These are phyloP conservation scores for Orestias chungarensis DNA, from an alignment of 2,797 vertebrate genomes.

Conservation along the genomic window DNA sequence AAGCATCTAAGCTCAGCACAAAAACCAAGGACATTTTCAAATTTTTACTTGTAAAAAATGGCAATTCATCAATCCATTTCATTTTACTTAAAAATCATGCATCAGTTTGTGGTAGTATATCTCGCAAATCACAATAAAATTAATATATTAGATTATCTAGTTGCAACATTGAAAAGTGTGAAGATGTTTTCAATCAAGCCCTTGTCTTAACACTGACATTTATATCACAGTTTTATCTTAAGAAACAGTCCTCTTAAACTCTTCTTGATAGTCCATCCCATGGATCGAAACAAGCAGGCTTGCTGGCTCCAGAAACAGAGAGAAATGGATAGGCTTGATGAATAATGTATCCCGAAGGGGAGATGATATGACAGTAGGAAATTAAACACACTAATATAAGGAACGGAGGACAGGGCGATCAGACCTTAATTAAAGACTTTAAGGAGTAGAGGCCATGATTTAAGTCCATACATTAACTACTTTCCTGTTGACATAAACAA, in stretches of 20 bases:
- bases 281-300: conserved; percentile 62
- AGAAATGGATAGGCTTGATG: conserved; percentile 71
- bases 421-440: conserved; percentile 83
- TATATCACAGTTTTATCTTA: conserved; percentile 69
- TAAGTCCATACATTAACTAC: conserved; percentile 71
- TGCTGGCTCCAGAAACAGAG: conserved; percentile 59
- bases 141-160: background rate
- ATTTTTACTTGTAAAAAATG: background rate
- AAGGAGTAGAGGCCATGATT: conserved; percentile 73
- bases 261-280: conserved; percentile 59
- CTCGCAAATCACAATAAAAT: background rate
- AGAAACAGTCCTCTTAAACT: conserved; percentile 71
- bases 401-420: conserved; percentile 71
- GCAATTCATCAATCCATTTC: background rate
- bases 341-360: conserved; percentile 81
- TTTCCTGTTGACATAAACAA: conserved; percentile 69
- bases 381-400: conserved; percentile 82
- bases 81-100: background rate
- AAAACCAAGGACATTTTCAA: background rate
- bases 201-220: conserved; percentile 77
- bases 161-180: background rate
- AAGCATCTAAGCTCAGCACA: background rate
- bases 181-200: conserved; percentile 24
- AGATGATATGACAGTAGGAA: conserved; percentile 80
- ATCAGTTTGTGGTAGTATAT: background rate